Conservation (phyloP, 2,113 vertebrate species). For the Tachuris rubrigastra region DNA sequence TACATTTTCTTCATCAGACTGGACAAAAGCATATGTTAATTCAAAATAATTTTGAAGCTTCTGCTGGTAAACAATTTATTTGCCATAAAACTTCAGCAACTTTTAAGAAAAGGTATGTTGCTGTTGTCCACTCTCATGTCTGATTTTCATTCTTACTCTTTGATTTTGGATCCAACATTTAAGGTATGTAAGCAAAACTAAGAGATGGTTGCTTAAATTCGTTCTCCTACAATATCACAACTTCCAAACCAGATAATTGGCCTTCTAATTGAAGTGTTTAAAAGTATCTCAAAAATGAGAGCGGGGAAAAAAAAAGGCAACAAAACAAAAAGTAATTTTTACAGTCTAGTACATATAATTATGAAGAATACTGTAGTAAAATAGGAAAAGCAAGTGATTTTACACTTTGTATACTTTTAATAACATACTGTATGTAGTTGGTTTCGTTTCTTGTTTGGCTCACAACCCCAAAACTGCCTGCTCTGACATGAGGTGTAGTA, state of each 20-base stretch:
- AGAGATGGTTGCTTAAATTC: conserved; percentile 45
- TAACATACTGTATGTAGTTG: neutral
- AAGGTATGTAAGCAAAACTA: conserved; percentile 63
- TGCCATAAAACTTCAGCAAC: conserved; percentile 73
- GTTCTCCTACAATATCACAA: neutral
- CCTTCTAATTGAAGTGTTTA: conserved; percentile 7
- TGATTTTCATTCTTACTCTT: conserved; percentile 65
- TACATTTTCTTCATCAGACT: conserved; percentile 75
- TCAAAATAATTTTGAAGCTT: conserved; percentile 67
- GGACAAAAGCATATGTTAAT: conserved; percentile 72
- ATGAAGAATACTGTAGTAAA: neutral
- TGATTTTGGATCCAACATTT: conserved; percentile 61
- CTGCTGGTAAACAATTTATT: conserved; percentile 62
- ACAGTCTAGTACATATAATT: neutral
- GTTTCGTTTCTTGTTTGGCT: neutral
- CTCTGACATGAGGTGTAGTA: neutral
- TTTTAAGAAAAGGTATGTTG: conserved; percentile 69
- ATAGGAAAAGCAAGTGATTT: neutral
- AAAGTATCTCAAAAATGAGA: neutral
- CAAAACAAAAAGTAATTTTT: neutral
- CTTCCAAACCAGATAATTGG: conserved; percentile 14
- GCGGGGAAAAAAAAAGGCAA: neutral
- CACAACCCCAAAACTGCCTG: neutral
- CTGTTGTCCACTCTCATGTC: conserved; percentile 71
- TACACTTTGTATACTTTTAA: neutral